Conservation (phyloP, 2,797 vertebrate genomes). For the Eospalax fontanierii region DNA sequence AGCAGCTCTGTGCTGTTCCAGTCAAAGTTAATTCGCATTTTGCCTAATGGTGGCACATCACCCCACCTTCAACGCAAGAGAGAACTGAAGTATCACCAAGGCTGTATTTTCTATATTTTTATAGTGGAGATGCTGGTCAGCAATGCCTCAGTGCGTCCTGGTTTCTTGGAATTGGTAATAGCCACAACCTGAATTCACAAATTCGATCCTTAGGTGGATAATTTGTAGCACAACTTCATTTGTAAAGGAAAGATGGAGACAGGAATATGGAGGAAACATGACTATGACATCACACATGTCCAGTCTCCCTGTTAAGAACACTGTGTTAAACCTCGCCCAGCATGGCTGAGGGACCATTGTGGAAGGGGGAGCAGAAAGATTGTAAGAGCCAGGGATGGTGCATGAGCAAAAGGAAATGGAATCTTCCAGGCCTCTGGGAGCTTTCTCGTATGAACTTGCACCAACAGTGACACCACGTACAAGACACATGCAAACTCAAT, state of each 20-base stretch:
- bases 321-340: too few relatives aligned
- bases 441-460: too few relatives aligned
- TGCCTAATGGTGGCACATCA: not conserved
- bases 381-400: too few relatives aligned
- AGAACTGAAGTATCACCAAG: not conserved
- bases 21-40: not conserved
- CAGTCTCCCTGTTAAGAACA: not conserved
- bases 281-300: not conserved
- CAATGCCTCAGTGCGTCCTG: not conserved
- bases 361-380: too few relatives aligned
- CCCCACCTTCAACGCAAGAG: not conserved
- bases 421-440: too few relatives aligned
- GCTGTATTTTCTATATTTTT: not conserved
- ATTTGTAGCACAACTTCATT: not conserved
- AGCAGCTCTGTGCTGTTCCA: not conserved
- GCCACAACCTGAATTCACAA: not conserved
- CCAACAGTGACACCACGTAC: too few relatives aligned
- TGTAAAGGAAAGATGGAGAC: not conserved
- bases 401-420: too few relatives aligned
- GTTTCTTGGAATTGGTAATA: slow-evolving; percentile 19
- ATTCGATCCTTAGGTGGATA: not conserved
- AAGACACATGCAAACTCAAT: too few relatives aligned
- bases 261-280: not conserved
- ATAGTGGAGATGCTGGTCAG: not conserved
- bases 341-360: too few relatives aligned